Conservation (phyloP, 2,888 invertebrate genomes). For the Trichopria drosophilae region DNA sequence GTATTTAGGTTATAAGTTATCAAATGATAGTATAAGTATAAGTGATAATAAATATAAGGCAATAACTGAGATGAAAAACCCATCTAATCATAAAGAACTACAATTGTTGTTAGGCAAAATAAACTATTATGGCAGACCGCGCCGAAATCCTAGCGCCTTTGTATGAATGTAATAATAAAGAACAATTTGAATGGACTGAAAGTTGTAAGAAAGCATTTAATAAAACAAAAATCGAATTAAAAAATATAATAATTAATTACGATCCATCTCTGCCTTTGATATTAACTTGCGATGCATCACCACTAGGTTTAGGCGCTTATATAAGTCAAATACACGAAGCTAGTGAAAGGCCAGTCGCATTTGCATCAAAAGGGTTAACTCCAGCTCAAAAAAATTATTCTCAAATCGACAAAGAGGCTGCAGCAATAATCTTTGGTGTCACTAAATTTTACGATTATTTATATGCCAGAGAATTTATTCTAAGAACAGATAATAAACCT, state of each 20-base stretch:
- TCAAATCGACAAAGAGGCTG: constrained; percentile 12
- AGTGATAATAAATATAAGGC: constrained; percentile 5
- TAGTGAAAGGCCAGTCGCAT: no score
- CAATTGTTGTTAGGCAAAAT: constrained; percentile 20
- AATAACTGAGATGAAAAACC: constrained; percentile 12
- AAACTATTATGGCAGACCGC: constrained; percentile 22
- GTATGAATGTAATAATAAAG: constrained; percentile 11
- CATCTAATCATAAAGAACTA: constrained; percentile 20
- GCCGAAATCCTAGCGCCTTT: constrained; percentile 11
- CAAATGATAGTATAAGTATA: constrained; percentile 5
- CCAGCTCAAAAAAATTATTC: constrained; percentile 2
- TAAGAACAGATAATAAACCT: constrained; percentile 11
- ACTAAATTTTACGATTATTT: constrained; percentile 12
- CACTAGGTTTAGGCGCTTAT: no score
- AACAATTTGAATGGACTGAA: constrained; percentile 9
- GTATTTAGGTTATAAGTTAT: constrained; percentile 10
- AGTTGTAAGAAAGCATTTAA: constrained; percentile 6
- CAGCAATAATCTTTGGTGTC: constrained; percentile 8
- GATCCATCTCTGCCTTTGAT: no score
- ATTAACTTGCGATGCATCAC: no score
- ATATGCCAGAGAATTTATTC: constrained; percentile 4
- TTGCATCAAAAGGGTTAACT: no score
- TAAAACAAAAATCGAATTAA: neutral
- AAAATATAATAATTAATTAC: no score
- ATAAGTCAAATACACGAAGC: no score